Base-by-base conservation (phyloP, 1,140 invertebrate species). In the Papilio polytes region DNA sequence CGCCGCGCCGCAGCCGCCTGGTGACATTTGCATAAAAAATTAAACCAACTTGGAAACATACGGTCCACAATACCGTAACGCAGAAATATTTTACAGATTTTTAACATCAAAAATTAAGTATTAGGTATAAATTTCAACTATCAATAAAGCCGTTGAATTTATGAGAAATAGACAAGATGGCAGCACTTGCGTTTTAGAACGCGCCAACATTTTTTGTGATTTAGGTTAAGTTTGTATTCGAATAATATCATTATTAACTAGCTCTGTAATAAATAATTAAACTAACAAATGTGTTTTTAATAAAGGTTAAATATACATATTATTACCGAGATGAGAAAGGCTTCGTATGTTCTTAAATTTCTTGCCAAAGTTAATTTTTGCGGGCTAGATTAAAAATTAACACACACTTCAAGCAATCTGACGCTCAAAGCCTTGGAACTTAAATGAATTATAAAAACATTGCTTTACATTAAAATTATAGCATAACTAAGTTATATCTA, bases 391-490 rank as follows among this genome's bases (percentile, higher is more conserved):
- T 70, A 70, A 70, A 70, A 70, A 70, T 70, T 70, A 70, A 70
- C 63, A 70, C 63, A 70, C 63, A 31, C 63, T 70, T 36, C 63
- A 36, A 70, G 63, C 63, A 70, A 70, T 70, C 63, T 70, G 63
- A 70, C 63, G 63, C 26, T 26, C 22, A 70, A 31, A 70, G 22
- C 26, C 63, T 70, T 70, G 12, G 26, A 31, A 15, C 13, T 70
- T 31, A 70, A 70, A 26, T 70, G 63, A 70, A 70, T 70, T 70
- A 70, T 70, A 70, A 70, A 63, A 70, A 70, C 63, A 70, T 31
- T 70, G 63, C 26, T 70, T 70, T 31, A 70, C 26, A 70, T 70
- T 31, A 70, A 70, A 31, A 15, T 70, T 70, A 70, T 70, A 7
- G 13, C 26, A 7, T 31, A 70, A 31, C 63, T 41, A 6, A 48